Evolutionary conservation across 2,113 vertebrate species (phyloP), one percentile per base, ranked within the genome.

Genomic region (Vireo altiloquus): DNA sequence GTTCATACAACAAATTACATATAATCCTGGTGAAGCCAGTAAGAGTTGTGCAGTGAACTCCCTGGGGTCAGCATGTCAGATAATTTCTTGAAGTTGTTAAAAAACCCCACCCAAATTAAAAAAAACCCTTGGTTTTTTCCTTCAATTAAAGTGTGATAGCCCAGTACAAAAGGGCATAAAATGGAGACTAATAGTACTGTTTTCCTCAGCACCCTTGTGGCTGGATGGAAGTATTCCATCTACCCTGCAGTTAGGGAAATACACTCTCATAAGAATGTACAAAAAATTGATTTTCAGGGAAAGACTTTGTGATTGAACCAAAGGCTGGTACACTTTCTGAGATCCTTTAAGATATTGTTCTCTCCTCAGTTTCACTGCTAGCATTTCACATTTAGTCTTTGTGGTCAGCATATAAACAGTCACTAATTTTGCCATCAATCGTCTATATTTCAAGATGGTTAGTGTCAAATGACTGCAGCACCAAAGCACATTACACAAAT

Each of bases 61-160:
- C 24, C 5, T 39, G 33, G 18, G 27, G 9, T 60, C 35, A 39
- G 30, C 9, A 52, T 37, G 11, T 12, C 11, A 68, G 22, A 15
- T 65, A 47, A 53, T 15, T 16, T 68, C 15, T 42, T 59, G 20
- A 85, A 74, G 13, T 11, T 60, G 16, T 59, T 57, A n/a, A 66
- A 71, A 76, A 39, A 0, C 0, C 6, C 25, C 14, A 54, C 54
- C 1, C 3, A 54, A 68, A 8, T 13, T 53, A 54, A 74, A 39
- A 74, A 39, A 40, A 1, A 0, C 1, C 17, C 60, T 44, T 13
- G 14, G 50, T 75, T 61, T 66, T 5, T 65, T 40, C 44, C 46
- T 37, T 28, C 15, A 31, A 4, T 46, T 75, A 49, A 54, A 25
- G 28, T 65, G 27, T 16, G 13, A 60, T 1, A 15, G 9, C 3